Evolutionary conservation across 2,797 vertebrate species (phyloP), one percentile per base, ranked within the genome.

Genomic region (Eutrigla gurnardus): DNA sequence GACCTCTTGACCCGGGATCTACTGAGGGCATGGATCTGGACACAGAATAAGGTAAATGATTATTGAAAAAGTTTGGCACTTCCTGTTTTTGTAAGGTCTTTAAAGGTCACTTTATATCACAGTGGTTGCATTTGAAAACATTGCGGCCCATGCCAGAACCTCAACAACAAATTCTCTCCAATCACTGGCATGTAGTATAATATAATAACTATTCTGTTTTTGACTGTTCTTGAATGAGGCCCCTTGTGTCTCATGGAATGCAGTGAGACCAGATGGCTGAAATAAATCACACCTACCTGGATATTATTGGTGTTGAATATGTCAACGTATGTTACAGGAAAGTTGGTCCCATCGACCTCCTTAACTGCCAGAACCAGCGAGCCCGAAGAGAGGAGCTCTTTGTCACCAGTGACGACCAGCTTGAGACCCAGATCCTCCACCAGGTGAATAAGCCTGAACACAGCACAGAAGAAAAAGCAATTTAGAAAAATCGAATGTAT

Each of bases 341-440:
- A 98, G 84, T 86, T 89, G 36, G 82, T 90, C 60, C 89, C 90
- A 63, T 97, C 91, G 18, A 96, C 92, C 74, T 77, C 95, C 47
- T 85, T 82, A 80, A 98, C 96, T 0, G 95, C 94, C 83, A 99
- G 82, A 84, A 95, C 94, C 89, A 99, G 89, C 1, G 95, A 96
- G 57, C 83, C 70, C 2, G 96, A 68, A 2, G 89, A 91, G 32
- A 99, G 77, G 74, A 83, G 85, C 75, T 81, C 91, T 6, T 77
- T 90, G 4, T 82, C 79, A n/a, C 78, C 83, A 5, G 81, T 61
- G 40, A 98, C 90, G 6, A 87, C 91, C 87, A 99, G 60, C 85
- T 96, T 96, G 62, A 96, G 77, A 46, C 94, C 96, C 77, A 99
- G 90, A 18, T 69, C 78, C 81, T 98, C 96, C 65, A 99, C 96